Evolutionary conservation across 2,797 vertebrate genomes (phyloP).

Genomic region (Heteromormyrus szaboi): DNA sequence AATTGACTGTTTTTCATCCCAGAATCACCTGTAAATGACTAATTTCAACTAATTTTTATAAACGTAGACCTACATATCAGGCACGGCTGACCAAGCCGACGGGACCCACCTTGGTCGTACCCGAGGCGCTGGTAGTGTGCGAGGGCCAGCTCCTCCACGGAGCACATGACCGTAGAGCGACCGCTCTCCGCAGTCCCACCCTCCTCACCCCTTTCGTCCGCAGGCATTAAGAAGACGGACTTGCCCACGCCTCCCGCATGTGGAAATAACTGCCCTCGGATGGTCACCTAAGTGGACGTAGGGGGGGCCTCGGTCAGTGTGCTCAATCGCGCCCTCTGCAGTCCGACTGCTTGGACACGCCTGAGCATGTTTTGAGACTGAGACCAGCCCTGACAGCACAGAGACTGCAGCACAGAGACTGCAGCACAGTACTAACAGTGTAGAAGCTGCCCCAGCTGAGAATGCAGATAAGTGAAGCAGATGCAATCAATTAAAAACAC

Average conservation of each 20-base stretch:
- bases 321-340: background rate
- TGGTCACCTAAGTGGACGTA: conserved; percentile 75
- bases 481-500: background rate
- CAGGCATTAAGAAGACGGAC: conserved; percentile 77
- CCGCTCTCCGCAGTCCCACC: conserved; percentile 23
- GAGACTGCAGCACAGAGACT: background rate
- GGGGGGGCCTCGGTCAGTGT: background rate
- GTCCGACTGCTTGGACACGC: background rate
- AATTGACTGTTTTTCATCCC: background rate
- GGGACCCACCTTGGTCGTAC: conserved; percentile 79
- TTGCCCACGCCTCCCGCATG: conserved; percentile 81
- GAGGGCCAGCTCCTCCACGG: conserved; percentile 85
- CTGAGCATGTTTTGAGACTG: background rate
- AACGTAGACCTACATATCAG: background rate
- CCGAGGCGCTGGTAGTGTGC: conserved; percentile 76
- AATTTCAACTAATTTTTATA: background rate
- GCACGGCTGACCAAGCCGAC: background rate
- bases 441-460: background rate
- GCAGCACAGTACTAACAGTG: background rate
- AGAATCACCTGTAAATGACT: background rate
- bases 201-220: conserved; percentile 34
- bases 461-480: background rate
- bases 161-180: conserved; percentile 74
- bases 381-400: background rate
- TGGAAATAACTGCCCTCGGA: conserved; percentile 86